A percentile compares a stretch with the other conserved stretches of the same genome.
These are phyloP conservation scores for Merluccius polli DNA, from an alignment of 2,797 vertebrate species.

Conservation along the genomic window DNA sequence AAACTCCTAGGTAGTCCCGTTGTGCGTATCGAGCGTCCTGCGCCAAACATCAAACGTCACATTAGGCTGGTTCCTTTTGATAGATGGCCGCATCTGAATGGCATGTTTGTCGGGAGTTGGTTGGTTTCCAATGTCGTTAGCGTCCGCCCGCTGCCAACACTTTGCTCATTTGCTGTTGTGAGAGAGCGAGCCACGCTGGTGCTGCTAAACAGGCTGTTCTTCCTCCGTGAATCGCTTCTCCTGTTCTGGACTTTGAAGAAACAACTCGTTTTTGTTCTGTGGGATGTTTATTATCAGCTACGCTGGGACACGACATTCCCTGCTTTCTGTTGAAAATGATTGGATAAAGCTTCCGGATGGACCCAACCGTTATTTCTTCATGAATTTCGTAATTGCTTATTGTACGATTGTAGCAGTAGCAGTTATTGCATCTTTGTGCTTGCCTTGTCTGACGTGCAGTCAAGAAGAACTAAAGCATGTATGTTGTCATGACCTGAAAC, in stretches of 20 bases:
- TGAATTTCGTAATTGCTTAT: neutral
- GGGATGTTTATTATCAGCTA: neutral
- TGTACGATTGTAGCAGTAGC: neutral
- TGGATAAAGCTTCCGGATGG: neutral
- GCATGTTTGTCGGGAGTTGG: slow-evolving; percentile 66
- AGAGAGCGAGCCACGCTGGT: slow-evolving; percentile 27
- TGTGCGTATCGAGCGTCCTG: slow-evolving; percentile 44
- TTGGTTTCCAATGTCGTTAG: slow-evolving; percentile 66
- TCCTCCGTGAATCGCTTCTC: slow-evolving; percentile 50
- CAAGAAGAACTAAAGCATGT: no score
- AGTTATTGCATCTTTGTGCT: neutral
- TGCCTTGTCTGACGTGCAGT: neutral
- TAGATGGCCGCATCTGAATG: slow-evolving; percentile 57
- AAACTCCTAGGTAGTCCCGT: neutral
- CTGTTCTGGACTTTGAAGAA: slow-evolving; percentile 25
- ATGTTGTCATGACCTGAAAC: no score
- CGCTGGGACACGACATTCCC: neutral
- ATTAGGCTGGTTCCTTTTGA: slow-evolving; percentile 42
- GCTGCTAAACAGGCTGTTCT: slow-evolving; percentile 43
- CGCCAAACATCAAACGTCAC: slow-evolving; percentile 47
- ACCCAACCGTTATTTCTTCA: neutral
- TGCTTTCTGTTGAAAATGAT: neutral
- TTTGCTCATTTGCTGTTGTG: slow-evolving; percentile 47
- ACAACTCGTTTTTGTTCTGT: slow-evolving; percentile 9
- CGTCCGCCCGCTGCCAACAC: slow-evolving; percentile 43